phyloP scores from a whole-genome alignment of 2,113 vertebrate species.

The Pogona vitticeps region DNA sequence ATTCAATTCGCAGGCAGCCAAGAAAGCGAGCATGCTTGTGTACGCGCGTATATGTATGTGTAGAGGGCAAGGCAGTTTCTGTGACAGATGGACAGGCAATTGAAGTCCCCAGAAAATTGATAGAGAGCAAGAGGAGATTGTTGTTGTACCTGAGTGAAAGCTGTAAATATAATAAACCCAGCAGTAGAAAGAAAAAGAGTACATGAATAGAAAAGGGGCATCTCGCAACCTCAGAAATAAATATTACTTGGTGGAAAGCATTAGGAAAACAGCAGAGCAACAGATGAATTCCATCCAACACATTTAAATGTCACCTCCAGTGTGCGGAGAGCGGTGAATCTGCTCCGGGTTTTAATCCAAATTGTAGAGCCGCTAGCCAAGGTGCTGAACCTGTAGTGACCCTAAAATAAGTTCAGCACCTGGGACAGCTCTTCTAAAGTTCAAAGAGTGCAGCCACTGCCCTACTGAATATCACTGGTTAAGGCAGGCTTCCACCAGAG shows the following conservation, averaged over 20 bases:
- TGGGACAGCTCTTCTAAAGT: too few species aligned
- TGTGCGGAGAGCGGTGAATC: too few species aligned
- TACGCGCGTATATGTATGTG: background rate
- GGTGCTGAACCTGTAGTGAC: too few species aligned
- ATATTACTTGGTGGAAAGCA: background rate
- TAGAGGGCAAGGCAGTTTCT: slow-evolving; percentile 28
- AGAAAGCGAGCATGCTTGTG: background rate
- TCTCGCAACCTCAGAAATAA: background rate
- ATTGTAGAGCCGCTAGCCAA: too few species aligned
- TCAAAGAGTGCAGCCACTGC: too few species aligned
- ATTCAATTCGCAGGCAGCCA: slow-evolving; percentile 24
- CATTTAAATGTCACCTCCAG: background rate
- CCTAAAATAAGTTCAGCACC: too few species aligned
- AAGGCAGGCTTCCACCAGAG: too few species aligned
- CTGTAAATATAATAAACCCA: slow-evolving; percentile 49
- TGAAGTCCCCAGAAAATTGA: slow-evolving; percentile 48
- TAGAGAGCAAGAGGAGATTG: background rate
- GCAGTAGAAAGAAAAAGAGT: background rate
- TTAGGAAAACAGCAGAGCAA: background rate
- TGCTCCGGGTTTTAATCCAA: too few species aligned
- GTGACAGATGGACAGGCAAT: slow-evolving; percentile 62
- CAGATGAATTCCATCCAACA: background rate
- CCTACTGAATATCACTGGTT: too few species aligned
- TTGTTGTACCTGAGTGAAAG: slow-evolving; percentile 34
- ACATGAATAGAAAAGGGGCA: background rate